Percentiles rank a stretch among this genome's conserved stretches.
Conservation (phyloP, 1,140 invertebrate species). For the Batillaria attramentaria region DNA sequence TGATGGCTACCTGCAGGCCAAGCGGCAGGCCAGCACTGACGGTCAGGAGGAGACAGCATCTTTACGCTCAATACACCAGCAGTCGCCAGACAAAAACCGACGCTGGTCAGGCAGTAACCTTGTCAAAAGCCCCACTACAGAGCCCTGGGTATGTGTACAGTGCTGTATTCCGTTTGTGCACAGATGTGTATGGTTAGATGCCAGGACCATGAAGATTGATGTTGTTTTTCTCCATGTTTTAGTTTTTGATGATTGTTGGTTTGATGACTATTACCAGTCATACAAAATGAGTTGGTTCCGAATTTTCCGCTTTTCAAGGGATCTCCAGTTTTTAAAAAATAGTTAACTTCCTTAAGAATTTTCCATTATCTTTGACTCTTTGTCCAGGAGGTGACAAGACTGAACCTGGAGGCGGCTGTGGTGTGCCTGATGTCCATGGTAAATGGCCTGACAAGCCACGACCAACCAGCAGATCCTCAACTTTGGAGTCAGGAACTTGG, state of each 20-base stretch:
- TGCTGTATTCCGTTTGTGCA: conserved; percentile 5
- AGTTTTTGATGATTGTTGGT: too few species aligned
- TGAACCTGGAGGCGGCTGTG: conserved; percentile 91
- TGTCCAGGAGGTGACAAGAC: conserved; percentile 82
- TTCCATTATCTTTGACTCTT: neutral
- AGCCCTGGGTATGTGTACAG: conserved; percentile 78
- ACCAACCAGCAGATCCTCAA: neutral
- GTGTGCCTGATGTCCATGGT: conserved; percentile 79
- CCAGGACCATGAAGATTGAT: neutral
- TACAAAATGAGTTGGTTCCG: too few species aligned
- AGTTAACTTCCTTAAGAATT: too few species aligned
- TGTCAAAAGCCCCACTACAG: conserved; percentile 70
- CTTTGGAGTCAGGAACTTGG: conserved; percentile 62
- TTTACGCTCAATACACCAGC: neutral
- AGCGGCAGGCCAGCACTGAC: conserved; percentile 18
- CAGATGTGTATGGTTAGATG: neutral
- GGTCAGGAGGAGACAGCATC: conserved; percentile 31
- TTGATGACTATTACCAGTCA: too few species aligned
- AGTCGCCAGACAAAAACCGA: conserved; percentile 19
- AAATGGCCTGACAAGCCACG: conserved; percentile 57
- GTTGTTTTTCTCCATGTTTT: neutral
- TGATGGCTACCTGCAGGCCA: conserved; percentile 45
- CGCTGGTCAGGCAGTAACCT: conserved; percentile 66
- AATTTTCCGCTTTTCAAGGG: too few species aligned
- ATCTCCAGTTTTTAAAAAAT: too few species aligned